Conservation (phyloP, 2,888 invertebrate genomes). For the Labia minor region DNA sequence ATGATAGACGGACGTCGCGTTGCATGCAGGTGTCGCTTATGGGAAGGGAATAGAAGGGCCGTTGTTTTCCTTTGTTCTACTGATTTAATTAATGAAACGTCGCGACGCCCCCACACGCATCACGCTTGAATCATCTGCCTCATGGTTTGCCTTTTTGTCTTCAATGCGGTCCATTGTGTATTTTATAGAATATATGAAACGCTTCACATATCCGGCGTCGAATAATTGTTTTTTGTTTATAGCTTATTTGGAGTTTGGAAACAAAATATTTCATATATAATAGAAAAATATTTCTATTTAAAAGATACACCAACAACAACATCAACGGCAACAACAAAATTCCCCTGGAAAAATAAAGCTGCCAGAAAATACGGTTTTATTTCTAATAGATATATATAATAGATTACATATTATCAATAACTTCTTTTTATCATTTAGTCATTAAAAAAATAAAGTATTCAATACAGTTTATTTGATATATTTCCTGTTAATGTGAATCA, state of each 20-base stretch:
- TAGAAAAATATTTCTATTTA: not conserved
- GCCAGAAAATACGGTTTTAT: no score
- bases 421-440: no score
- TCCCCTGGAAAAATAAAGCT: no score
- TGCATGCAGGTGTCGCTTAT: not conserved
- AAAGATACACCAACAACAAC: not conserved
- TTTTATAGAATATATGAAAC: conserved; percentile 13
- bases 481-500: no score
- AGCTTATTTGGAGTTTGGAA: conserved; percentile 2
- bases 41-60: no score
- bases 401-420: no score
- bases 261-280: conserved; percentile 13
- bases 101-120: conserved; percentile 9
- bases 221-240: conserved; percentile 13
- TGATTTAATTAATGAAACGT: conserved; percentile 4
- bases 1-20: not conserved
- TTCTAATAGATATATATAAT: no score
- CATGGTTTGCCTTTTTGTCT: not conserved
- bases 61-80: not conserved
- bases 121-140: conserved; percentile 13
- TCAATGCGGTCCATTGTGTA: not conserved
- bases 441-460: no score
- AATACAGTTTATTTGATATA: no score
- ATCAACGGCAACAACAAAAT: no score
- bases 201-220: conserved; percentile 7